phyloP scores from a whole-genome alignment of 2,113 vertebrate genomes.

The Neodon shergylaensis region DNA sequence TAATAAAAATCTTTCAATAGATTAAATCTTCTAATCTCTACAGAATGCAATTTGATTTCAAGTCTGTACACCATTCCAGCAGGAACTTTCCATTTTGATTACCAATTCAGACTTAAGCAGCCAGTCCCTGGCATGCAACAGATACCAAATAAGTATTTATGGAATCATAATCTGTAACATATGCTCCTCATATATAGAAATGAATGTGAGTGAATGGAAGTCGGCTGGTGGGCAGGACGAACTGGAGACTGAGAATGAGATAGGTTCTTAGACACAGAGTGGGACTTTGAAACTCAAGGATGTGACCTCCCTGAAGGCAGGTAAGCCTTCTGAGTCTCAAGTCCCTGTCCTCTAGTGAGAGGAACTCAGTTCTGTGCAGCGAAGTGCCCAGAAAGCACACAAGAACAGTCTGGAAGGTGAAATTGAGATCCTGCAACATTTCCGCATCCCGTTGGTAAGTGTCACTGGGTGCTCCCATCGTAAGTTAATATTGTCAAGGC shows the following conservation, averaged over 20 bases:
- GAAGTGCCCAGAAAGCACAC: neutral
- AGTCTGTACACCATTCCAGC: neutral
- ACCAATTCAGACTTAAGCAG: neutral
- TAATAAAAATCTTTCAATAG: neutral
- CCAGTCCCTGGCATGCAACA: neutral
- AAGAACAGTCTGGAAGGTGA: constrained; percentile 27
- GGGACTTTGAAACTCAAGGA: neutral
- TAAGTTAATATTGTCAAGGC: constrained; percentile 7
- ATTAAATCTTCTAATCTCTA: neutral
- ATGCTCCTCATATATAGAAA: neutral
- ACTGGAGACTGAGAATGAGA: neutral
- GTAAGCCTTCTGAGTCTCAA: neutral
- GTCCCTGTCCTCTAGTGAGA: neutral
- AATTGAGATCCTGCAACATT: neutral
- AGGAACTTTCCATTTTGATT: neutral
- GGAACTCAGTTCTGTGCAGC: neutral
- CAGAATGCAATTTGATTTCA: neutral
- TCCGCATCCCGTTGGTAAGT: neutral
- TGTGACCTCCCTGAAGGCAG: neutral
- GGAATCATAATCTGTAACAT: neutral
- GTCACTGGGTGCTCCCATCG: neutral
- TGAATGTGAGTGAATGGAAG: neutral
- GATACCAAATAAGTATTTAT: neutral
- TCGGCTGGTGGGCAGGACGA: neutral
- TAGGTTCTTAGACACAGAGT: neutral